These are phyloP conservation scores for Stenopsyche tienmushanensis DNA, from an alignment of 1,140 invertebrate species.

Conservation along the genomic window DNA sequence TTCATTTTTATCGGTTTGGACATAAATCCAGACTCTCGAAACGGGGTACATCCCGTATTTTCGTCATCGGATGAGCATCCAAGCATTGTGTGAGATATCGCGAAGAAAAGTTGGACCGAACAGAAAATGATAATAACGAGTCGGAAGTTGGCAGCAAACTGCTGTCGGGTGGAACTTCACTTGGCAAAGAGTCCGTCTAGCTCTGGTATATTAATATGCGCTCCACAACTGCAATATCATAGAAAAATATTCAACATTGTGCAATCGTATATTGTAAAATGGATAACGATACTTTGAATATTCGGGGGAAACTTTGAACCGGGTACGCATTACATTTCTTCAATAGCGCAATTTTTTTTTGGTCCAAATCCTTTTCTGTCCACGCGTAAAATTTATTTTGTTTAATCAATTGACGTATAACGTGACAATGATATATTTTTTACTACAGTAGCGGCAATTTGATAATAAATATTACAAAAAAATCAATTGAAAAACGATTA, in stretches of 20 bases:
- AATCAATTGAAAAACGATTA: too few species aligned
- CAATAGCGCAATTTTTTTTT: background rate
- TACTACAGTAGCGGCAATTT: too few species aligned
- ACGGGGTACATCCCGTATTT: background rate
- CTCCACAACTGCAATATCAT: conserved; percentile 5
- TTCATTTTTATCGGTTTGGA: too few species aligned
- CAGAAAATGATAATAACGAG: conserved; percentile 38
- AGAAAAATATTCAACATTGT: too few species aligned
- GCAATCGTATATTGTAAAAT: too few species aligned
- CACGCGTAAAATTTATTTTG: too few species aligned
- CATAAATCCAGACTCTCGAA: too few species aligned
- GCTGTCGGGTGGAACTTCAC: conserved; percentile 10
- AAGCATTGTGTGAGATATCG: conserved; percentile 32
- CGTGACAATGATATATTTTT: too few species aligned
- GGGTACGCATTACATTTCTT: background rate
- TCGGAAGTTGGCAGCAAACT: conserved; percentile 33
- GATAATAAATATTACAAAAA: too few species aligned
- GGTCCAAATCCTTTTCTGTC: too few species aligned
- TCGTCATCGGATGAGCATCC: conserved; percentile 7
- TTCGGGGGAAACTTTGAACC: conserved; percentile 1
- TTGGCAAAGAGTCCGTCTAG: conserved; percentile 30
- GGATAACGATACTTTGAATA: background rate
- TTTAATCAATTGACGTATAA: too few species aligned
- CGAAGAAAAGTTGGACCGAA: conserved; percentile 27
- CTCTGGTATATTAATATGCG: conserved; percentile 16